Base-by-base conservation (phyloP, 2,113 vertebrate genomes). In the Platichthys flesus region DNA sequence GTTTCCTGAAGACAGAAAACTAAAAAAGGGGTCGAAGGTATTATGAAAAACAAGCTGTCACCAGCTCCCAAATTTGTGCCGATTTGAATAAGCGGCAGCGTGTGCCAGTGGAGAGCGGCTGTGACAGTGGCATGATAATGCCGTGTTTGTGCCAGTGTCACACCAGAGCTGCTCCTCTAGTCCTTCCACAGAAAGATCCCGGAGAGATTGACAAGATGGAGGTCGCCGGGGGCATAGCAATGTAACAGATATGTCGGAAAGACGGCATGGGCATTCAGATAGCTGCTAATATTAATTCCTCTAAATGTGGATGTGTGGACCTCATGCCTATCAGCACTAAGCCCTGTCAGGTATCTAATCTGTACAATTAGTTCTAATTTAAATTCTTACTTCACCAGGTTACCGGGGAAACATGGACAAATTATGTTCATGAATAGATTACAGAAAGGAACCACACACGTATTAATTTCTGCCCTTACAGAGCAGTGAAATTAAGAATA, bases 81-180 rank as follows among this genome's bases (percentile, higher is more conserved):
- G 64, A 79, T 91, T 89, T 90, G 75, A 90, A 88, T 86, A 88
- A 88, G 88, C 66, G 77, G 81, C 76, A 72, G 78, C 58, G 24
- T 66, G 79, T 54, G 76, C 69, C 71, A 58, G 16, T 66, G 56
- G 75, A 87, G 82, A 87, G 85, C 40, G 49, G 76, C 57, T 73
- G 76, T 90, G 90, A 91, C 86, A 85, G 88, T 83, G 77, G 85
- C 83, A 78, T 82, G 80, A 88, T 92, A 89, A 91, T 87, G 73
- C 88, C 49, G 78, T 90, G 84, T 89, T 85, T 87, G 83, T 88
- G 83, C 82, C 84, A 71, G 79, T 87, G 88, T 91, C 90, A 89
- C 73, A 85, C 64, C 73, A 37, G 81, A 23, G 23, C 37, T 23
- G 63, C 81, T 88, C 76, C 80, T 76, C 47, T 2, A 89, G 85